Percentiles rank a stretch among this genome's conserved stretches.
Evolutionary conservation across 2,113 vertebrate species (phyloP).

Genomic region (Bungarus multicinctus): DNA sequence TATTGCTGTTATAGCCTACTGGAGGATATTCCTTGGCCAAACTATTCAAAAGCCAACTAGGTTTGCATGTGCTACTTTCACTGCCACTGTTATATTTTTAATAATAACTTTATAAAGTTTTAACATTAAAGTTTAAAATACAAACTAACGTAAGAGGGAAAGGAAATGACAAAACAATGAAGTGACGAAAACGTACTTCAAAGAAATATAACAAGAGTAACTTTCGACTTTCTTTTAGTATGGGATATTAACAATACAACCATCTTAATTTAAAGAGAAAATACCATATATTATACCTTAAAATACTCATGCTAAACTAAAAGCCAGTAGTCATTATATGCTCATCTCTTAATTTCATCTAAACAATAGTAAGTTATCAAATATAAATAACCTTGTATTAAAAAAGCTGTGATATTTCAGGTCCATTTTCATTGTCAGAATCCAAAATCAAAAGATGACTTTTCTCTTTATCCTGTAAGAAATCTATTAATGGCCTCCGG

Average conservation of each 20-base stretch:
- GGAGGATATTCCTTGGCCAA: no score
- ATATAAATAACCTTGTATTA: background rate
- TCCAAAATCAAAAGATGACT: background rate
- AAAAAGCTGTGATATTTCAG: background rate
- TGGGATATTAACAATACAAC: background rate
- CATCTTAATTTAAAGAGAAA: background rate
- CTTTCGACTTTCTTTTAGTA: background rate
- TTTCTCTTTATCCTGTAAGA: background rate
- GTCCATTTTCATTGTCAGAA: background rate
- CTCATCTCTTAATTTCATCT: background rate
- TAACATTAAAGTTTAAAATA: no score
- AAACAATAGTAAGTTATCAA: background rate
- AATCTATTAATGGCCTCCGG: background rate
- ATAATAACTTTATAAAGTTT: no score
- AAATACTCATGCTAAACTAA: background rate
- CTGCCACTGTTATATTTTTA: no score
- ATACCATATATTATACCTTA: background rate
- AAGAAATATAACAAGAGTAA: background rate
- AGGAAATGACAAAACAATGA: background rate
- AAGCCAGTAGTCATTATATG: background rate
- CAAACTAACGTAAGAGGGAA: no score
- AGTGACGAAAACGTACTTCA: background rate
- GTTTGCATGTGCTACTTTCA: no score
- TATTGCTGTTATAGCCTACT: no score
- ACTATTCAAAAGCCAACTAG: no score